Evolutionary conservation across 2,888 invertebrate species (phyloP), one percentile per base, ranked within the genome.

Genomic region (Drosophila ustulata): DNA sequence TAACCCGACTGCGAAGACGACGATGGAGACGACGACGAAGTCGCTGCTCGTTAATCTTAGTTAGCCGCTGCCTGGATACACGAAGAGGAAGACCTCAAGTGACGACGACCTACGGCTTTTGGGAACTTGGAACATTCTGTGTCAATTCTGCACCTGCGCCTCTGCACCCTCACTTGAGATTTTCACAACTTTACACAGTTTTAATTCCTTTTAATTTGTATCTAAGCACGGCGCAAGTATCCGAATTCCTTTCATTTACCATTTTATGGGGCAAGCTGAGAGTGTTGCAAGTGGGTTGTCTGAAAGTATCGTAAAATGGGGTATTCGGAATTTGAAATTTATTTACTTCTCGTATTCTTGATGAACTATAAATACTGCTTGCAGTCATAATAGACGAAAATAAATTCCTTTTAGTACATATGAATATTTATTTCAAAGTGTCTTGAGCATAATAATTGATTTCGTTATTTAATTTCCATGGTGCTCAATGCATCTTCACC

Each of bases 201-300:
- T 85, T 78, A 82, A 82, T 85, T 70, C 75, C 49, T 62, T 82
- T 82, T 73, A 75, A 85, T 82, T 85, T 73, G 63, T 64, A 58
- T 9, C 50, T 23, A 26, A 30, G 59, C 56, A 37, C n/a, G 28
- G 45, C 2, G 46, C 1, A 28, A 32, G 32, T 2, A 52, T 8
- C 28, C 71, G 32, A 57, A 52, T 39, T 47, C 11, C 51, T 56
- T 47, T 43, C 50, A 32, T 69, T 66, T 34, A 7, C 18, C 23
- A 41, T 37, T 39, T 45, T 7, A 66, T 47, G 26, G n/a, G 58
- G 6, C 25, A 56, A 37, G 4, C 25, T 43, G 32, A 23, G 13
- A 11, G 23, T 23, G 7, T 8, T 30, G 13, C 28, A 13, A 52
- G 26, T 7, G 9, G 4, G 13, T 26, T 3, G 18, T 18, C 53